Evolutionary conservation across 2,113 vertebrate species (phyloP).

Genomic region (Morphnarchus princeps): DNA sequence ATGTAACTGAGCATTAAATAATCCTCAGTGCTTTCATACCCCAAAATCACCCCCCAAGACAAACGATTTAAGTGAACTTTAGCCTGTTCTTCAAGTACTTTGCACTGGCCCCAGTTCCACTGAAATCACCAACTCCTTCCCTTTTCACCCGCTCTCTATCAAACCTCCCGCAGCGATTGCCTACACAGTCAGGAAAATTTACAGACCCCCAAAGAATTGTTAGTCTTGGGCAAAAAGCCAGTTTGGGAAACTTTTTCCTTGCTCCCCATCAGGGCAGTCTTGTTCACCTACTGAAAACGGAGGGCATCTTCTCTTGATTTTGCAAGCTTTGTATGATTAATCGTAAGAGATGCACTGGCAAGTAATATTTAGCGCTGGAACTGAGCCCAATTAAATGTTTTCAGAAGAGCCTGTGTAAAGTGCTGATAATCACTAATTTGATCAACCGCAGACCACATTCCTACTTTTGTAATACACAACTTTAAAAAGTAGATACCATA

Average conservation of each 20-base stretch:
- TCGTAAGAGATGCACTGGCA: rapidly evolving
- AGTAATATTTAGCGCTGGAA: background rate
- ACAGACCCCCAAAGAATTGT: background rate
- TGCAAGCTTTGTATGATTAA: background rate
- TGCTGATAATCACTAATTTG: background rate
- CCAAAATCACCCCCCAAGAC: background rate
- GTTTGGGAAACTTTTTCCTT: background rate
- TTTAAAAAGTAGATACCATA: rapidly evolving
- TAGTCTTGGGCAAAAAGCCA: background rate
- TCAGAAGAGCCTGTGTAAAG: background rate
- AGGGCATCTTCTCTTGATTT: background rate
- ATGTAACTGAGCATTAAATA: background rate
- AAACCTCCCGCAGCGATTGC: background rate
- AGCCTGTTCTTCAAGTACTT: background rate
- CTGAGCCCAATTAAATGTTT: background rate
- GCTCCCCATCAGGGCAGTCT: background rate
- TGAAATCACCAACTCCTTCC: background rate
- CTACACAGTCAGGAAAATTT: background rate
- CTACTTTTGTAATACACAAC: background rate
- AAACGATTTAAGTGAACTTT: background rate
- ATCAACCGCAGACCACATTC: background rate
- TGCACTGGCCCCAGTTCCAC: background rate
- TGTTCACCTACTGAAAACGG: background rate
- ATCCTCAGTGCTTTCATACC: background rate
- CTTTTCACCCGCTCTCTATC: background rate